Base-by-base conservation (phyloP, 2,797 vertebrate species). In the Staurois parvus region DNA sequence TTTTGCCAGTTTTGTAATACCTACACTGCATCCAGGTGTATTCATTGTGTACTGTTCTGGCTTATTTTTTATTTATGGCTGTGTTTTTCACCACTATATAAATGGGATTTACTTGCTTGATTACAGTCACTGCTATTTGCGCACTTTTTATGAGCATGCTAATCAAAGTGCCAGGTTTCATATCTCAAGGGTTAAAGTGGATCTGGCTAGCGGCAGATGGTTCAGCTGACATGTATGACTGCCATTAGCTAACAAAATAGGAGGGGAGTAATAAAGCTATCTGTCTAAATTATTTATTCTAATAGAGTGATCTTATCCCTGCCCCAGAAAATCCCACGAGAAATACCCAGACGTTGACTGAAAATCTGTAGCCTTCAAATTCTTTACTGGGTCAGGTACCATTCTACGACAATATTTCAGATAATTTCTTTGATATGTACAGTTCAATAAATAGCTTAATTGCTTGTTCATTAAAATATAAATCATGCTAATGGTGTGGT, bases 261-360 rank as follows among this genome's bases (percentile, higher is more conserved):
- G 84, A 80, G 72, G 70, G 77, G 84, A 69, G 73, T 42, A 45
- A 69, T 76, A 62, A 29, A 64, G 64, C 45, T 62, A 85, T 76
- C 45, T 56, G 32, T 81, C 84, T 85, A 81, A 85, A 85, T 85
- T 69, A 85, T 85, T 85, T 70, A 85, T 85, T 85, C 79, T 64
- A 85, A 85, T 76, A 81, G 42, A 75, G 77, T 74, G 42, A 81
- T 76, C 64, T 62, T 56, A 76, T 85, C 72, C 62, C 66, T 69
- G 76, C 64, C 26, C 72, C 73, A 68, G 78, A 62, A 70, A 76
- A 76, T 70, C 79, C 72, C 78, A 76, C 5, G 78, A 62, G 84
- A n/a, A 70, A 80, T 69, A 56, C 42, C 42, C 84, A 56, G 67
- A 85, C 64, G 40, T 76, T 81, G 69, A 45, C 32, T 17, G 64